Percentiles rank a stretch among this genome's conserved stretches.
phyloP scores from a whole-genome alignment of 2,113 vertebrate species.

The Aldabrachelys gigantea region DNA sequence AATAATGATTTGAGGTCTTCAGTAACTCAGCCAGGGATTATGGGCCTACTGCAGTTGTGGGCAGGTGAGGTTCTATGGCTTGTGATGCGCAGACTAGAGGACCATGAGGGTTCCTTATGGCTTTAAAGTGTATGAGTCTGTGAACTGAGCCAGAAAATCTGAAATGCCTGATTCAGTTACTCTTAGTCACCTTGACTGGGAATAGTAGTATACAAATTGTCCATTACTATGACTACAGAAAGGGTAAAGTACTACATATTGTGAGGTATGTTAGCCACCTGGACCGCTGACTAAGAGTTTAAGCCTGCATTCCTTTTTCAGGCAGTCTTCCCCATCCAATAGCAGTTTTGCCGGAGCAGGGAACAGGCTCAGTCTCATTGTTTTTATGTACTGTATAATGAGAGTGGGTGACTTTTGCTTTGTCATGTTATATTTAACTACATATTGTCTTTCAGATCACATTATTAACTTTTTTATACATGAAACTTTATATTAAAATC shows the following conservation, averaged over 20 bases:
- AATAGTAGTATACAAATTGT: background rate
- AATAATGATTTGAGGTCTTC: too few species aligned
- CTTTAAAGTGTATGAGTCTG: too few species aligned
- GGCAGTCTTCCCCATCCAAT: background rate
- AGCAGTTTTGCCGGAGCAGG: background rate
- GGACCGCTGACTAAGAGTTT: too few species aligned
- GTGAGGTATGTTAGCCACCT: background rate
- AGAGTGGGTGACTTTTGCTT: background rate
- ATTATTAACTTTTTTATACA: too few species aligned
- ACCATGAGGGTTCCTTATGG: too few species aligned
- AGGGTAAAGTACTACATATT: background rate
- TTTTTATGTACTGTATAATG: background rate
- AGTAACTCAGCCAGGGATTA: too few species aligned
- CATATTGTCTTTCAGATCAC: too few species aligned
- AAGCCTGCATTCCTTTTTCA: background rate
- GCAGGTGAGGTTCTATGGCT: too few species aligned
- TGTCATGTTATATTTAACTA: too few species aligned
- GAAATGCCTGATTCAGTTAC: background rate
- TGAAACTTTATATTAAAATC: too few species aligned
- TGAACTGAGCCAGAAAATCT: background rate
- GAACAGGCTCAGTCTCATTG: background rate
- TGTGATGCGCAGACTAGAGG: too few species aligned
- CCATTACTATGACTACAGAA: background rate
- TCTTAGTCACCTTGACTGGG: background rate
- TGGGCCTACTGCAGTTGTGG: too few species aligned